A percentile compares a stretch with the other conserved stretches of the same genome.
Evolutionary conservation across 1,140 invertebrate genomes (phyloP).

Genomic region (Episyrphus balteatus): DNA sequence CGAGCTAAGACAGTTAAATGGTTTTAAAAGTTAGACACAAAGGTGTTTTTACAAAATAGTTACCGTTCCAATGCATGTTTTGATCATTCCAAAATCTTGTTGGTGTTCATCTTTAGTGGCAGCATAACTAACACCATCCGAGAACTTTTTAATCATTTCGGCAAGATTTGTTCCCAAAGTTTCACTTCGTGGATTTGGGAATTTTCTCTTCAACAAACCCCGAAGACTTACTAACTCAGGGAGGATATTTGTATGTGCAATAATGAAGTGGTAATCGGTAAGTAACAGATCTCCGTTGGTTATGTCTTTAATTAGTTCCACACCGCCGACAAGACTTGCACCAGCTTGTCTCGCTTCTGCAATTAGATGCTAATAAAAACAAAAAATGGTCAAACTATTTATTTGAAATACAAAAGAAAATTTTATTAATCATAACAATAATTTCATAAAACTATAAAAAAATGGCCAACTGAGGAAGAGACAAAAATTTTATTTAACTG

Average conservation of each 20-base stretch:
- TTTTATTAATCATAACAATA: too few species aligned
- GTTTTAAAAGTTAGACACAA: neutral
- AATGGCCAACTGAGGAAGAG: too few species aligned
- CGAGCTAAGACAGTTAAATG: conserved; percentile 43
- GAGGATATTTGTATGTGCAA: conserved; percentile 67
- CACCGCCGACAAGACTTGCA: conserved; percentile 54
- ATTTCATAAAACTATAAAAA: too few species aligned
- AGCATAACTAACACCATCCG: conserved; percentile 54
- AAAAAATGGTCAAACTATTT: neutral
- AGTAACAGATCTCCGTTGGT: conserved; percentile 55
- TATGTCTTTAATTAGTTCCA: conserved; percentile 60
- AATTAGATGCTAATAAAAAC: conserved; percentile 37
- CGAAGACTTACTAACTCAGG: conserved; percentile 59
- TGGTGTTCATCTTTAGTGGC: conserved; percentile 51
- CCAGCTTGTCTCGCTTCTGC: conserved; percentile 50
- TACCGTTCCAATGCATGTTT: conserved; percentile 56
- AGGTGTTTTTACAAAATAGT: conserved; percentile 6
- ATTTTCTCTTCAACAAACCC: conserved; percentile 62
- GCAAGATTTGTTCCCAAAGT: conserved; percentile 54
- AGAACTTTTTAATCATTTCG: conserved; percentile 48
- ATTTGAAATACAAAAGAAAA: neutral
- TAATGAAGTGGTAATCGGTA: conserved; percentile 58
- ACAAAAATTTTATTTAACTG: too few species aligned
- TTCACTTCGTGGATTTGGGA: conserved; percentile 55
- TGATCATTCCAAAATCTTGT: conserved; percentile 54